Conservation (phyloP, 1,140 invertebrate species). For the Metopolophium dirhodum region DNA sequence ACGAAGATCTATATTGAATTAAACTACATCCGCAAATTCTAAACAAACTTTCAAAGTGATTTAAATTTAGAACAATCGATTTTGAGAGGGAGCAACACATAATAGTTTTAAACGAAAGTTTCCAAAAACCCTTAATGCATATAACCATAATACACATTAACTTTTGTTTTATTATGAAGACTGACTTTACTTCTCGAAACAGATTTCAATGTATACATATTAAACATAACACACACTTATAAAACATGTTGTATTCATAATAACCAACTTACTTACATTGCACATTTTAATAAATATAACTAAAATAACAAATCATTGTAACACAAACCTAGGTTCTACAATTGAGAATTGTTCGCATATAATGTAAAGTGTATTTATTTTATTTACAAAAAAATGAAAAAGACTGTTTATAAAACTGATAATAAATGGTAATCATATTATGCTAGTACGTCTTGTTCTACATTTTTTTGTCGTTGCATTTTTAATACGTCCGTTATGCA, state of each 20-base stretch:
- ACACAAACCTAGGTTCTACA: background rate
- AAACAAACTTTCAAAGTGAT: background rate
- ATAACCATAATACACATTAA: background rate
- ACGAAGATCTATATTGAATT: background rate
- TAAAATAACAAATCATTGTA: background rate
- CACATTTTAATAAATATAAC: background rate
- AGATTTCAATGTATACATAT: background rate
- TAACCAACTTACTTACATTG: background rate
- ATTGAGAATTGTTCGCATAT: background rate
- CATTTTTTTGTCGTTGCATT: background rate
- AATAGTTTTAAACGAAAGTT: conserved; percentile 12
- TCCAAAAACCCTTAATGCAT: background rate
- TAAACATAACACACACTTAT: background rate
- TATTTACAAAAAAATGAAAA: background rate
- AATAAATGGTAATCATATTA: background rate
- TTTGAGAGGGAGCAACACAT: background rate
- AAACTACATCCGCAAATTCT: background rate
- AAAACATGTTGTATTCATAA: background rate
- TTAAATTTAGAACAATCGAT: conserved; percentile 5
- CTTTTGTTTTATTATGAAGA: background rate
- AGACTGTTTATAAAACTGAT: background rate
- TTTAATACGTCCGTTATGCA: background rate
- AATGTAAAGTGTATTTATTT: background rate
- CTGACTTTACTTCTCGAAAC: background rate
- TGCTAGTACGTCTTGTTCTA: background rate